These are phyloP conservation scores for Agriopis leucophaearia DNA, from an alignment of 2,888 invertebrate species.

Conservation along the genomic window DNA sequence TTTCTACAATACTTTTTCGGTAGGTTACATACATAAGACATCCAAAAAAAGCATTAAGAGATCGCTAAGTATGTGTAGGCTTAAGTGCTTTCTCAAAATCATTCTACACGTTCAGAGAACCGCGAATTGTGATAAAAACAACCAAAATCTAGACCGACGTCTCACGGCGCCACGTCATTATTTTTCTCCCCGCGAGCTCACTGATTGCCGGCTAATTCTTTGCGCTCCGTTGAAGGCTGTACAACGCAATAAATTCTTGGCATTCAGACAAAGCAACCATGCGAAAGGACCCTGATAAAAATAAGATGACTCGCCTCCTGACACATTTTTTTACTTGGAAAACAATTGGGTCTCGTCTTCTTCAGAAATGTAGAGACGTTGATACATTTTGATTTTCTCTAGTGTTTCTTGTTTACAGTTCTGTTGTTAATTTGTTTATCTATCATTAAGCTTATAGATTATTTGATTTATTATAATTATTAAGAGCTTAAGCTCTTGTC, in stretches of 20 bases:
- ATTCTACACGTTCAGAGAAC: slow-evolving; percentile 12
- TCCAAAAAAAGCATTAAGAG: not conserved
- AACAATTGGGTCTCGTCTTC: slow-evolving; percentile 60
- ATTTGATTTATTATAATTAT: too few relatives aligned
- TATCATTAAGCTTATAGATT: too few relatives aligned
- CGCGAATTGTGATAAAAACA: slow-evolving; percentile 10
- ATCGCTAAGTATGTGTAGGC: not conserved
- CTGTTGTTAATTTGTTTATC: not conserved
- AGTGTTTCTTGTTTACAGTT: not conserved
- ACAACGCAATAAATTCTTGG: slow-evolving; percentile 82
- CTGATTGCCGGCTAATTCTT: slow-evolving; percentile 74
- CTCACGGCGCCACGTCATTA: slow-evolving; percentile 26
- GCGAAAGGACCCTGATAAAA: slow-evolving; percentile 80
- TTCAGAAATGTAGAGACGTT: slow-evolving; percentile 28
- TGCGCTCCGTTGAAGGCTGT: slow-evolving; percentile 75
- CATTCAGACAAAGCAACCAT: slow-evolving; percentile 78
- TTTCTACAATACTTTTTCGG: not conserved
- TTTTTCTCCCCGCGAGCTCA: slow-evolving; percentile 32
- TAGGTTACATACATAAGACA: not conserved
- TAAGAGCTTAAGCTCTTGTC: too few relatives aligned
- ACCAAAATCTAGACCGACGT: slow-evolving; percentile 11
- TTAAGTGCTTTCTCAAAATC: slow-evolving; percentile 1
- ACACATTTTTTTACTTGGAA: slow-evolving; percentile 75
- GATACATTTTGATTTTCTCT: slow-evolving; percentile 22
- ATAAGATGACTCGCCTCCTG: slow-evolving; percentile 75